Base-by-base conservation (phyloP, 2,113 vertebrate species). In the Zingel zingel region DNA sequence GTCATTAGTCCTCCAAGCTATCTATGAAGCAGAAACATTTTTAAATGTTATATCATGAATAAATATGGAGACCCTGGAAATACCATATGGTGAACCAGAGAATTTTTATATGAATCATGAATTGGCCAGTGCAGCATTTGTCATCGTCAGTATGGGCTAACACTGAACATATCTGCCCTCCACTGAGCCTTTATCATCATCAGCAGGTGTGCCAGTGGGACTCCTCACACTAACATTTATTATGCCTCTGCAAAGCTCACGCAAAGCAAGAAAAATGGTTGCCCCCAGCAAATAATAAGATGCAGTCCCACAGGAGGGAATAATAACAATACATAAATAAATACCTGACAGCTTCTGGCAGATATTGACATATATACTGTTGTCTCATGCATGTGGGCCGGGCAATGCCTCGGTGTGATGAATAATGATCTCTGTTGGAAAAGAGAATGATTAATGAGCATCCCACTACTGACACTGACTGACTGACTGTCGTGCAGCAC, bases 391-490 rank as follows among this genome's bases (percentile, higher is more conserved):
- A 80, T 82, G 88, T 79, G 62, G 68, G 75, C 69, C 72, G 59
- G 64, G 27, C 61, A 33, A 23, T 0, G 43, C 33, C 66, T 79
- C 66, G 18, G 11, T 19, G 54, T 54, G 81, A 77, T 79, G 86
- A 90, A 92, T 86, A 88, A 90, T 83, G 59, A 93, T 89, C 76
- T 70, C 73, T 73, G 89, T 77, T 82, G 77, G 76, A 88, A 86
- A 45, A 74, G 45, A 70, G 50, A 63, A 75, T 89, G 89, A 94
- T 93, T 90, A 88, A 92, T 82, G 84, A 75, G 68, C 80, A 47
- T 68, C 71, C 54, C 33, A 61, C 56, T 39, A 58, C 74, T 27
- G 68, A 79, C 61, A 70, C 33, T 25, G 59, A 51, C 39, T 43
- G 39, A 25, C 61, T 7, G 21, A 14, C 43, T 27, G 12, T 39